A percentile compares a stretch with the other conserved stretches of the same genome.
These are phyloP conservation scores for Drepana arcuata DNA, from an alignment of 1,140 invertebrate species.

Conservation along the genomic window DNA sequence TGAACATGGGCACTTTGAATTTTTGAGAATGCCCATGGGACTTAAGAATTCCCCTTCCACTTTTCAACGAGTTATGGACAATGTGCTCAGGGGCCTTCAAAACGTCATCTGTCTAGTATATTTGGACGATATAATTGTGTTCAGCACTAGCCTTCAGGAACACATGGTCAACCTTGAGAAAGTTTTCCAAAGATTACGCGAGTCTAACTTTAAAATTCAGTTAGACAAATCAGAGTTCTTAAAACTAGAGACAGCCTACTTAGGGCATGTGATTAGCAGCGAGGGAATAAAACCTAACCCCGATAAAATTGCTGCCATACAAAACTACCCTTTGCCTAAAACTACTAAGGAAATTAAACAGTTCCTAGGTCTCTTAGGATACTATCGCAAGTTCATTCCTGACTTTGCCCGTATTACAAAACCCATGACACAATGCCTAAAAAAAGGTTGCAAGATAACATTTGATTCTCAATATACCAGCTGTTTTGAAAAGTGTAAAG, in stretches of 20 bases:
- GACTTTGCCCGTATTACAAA: not conserved
- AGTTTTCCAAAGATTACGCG: too few relatives aligned
- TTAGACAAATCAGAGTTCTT: not conserved
- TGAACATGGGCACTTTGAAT: too few relatives aligned
- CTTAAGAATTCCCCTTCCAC: too few relatives aligned
- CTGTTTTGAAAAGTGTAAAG: too few relatives aligned
- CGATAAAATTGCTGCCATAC: not conserved
- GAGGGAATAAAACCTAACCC: not conserved
- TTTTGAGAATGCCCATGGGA: too few relatives aligned
- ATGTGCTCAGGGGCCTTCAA: too few relatives aligned
- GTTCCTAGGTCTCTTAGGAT: slow-evolving; percentile 2
- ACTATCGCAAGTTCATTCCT: slow-evolving; percentile 1
- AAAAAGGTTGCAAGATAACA: not conserved
- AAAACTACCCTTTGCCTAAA: not conserved
- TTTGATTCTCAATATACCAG: not conserved
- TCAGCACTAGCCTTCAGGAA: too few relatives aligned
- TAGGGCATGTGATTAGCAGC: not conserved
- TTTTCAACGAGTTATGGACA: too few relatives aligned
- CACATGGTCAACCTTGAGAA: too few relatives aligned
- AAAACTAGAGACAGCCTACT: not conserved
- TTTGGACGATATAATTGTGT: too few relatives aligned
- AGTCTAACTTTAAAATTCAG: not conserved
- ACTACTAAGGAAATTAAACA: not conserved
- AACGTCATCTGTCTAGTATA: too few relatives aligned
- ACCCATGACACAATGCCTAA: not conserved